Percentiles rank a stretch among this genome's conserved stretches.
phyloP scores from a whole-genome alignment of 2,113 vertebrate species.

The Vulpes ferrilata region DNA sequence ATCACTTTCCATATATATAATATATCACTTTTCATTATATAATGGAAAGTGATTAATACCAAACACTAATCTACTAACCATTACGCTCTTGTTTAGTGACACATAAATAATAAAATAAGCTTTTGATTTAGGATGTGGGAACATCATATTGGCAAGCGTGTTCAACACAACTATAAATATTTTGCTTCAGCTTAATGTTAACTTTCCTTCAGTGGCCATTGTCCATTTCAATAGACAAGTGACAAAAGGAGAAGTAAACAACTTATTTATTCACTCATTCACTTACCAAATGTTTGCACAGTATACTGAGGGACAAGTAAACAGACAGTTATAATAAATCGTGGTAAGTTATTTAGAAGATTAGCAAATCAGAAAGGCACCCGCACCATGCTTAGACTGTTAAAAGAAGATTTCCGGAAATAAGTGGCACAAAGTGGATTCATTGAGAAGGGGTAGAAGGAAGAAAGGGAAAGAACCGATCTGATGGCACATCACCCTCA shows the following conservation, averaged over 20 bases:
- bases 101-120: not conserved
- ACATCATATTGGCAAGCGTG: not conserved
- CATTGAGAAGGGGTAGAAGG: not conserved
- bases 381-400: not conserved
- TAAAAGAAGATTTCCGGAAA: not conserved
- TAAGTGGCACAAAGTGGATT: not conserved
- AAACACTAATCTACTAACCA: not conserved
- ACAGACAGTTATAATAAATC: not conserved
- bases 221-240: constrained; percentile 1
- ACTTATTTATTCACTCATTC: not conserved
- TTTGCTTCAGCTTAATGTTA: constrained; percentile 29
- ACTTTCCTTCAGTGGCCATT: not conserved
- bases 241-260: not conserved
- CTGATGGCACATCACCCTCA: not conserved
- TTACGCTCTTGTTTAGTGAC: not conserved
- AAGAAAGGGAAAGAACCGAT: not conserved
- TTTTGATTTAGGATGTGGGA: not conserved
- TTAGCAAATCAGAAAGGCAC: not conserved
- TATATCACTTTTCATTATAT: not conserved
- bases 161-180: not conserved
- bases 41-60: not conserved
- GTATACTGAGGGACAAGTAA: not conserved
- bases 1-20: no score
- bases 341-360: not conserved
- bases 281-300: constrained; percentile 5